Base-by-base conservation (phyloP, 1,140 invertebrate species). In the Sycophila sp. region DNA sequence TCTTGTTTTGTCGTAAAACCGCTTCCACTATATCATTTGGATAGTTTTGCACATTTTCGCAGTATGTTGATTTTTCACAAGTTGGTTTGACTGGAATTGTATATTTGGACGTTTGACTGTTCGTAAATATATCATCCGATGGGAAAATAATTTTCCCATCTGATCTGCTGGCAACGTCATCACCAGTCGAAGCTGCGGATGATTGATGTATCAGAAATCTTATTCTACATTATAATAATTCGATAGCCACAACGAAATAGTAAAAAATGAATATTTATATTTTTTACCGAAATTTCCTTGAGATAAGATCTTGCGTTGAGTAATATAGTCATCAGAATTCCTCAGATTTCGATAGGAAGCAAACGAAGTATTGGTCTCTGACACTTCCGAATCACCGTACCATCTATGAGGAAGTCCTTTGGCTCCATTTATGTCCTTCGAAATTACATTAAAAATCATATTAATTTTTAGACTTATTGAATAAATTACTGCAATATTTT, bases 31-130 rank as follows among this genome's bases (percentile, higher is more conserved):
- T 58, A 3, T 76, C 49, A n/a, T 30, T 63, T 0, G 81, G 80
- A 75, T 83, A 83, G 55, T 76, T 22, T 0, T 70, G 19, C 5
- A 56, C 65, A 6, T 76, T 36, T 24, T 77, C 78, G 51, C 81
- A 83, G 34, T 60, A 80, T 1, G 73, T 75, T 7, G 30, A 40
- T 2, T 58, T 30, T 0, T 66, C 5, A 30, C 79, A 81, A 0
- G 0, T 7, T 4, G 77, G 62, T 1, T 53, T 47, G 17, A 38
- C 53, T 4, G 32, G 42, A 40, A 49, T 10, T 47, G 72, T 53
- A 58, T 22, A 7, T 13, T 60, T 38, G 1, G 3, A 7, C 42
- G 7, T 15, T 3, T 13, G 34, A 32, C 7, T 19, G 17, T 51
- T 30, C 5, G 17, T 15, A n/a, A n/a, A n/a, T n/a, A n/a, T n/a